Evolutionary conservation across 2,888 invertebrate genomes (phyloP), one percentile per base, ranked within the genome.

Genomic region (Geophilus truncorum): DNA sequence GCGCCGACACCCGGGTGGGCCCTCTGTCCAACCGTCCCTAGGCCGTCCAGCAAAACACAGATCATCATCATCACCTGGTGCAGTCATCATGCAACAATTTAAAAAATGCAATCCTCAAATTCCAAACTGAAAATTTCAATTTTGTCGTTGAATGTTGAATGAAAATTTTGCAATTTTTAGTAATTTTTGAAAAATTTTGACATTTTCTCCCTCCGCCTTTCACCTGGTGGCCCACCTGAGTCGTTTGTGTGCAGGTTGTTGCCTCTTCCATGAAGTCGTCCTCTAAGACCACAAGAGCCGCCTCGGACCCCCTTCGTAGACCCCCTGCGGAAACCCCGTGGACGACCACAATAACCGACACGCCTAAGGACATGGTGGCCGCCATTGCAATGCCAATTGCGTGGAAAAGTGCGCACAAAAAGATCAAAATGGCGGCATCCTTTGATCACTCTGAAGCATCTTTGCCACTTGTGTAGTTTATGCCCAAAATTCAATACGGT

Each of bases 221-320:
- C 57, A 57, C 57, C 57, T 57, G 57, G 57, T 18, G 23, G 57
- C 57, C 57, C 57, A 57, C 57, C 57, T 57, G 57, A 57, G 57
- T 4, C 57, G 57, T 57, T 57, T 57, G 57, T 57, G 18, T 18
- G 57, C 57, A 57, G 21, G 57, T 23, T 57, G 57, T 57, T 57
- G 57, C 57, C 57, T 57, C 18, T 57, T 57, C 57, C 57, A 57
- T 57, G 57, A 57, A 57, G 57, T 57, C 57, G 57, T 57, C 57
- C 57, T 57, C 4, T 3, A 21, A 9, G 18, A n/a, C 7, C 57
- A 57, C 57, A 57, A 57, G 57, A 57, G 23, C 57, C 57, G 57
- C 57, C 57, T 21, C 57, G 57, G 57, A 57, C 57, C 57, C 57
- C 57, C 57, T 57, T 57, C 57, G 57, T 57, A 2, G 57, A 57